Base-by-base conservation (phyloP, 2,888 invertebrate species). In the Deladenus siricidicola region DNA sequence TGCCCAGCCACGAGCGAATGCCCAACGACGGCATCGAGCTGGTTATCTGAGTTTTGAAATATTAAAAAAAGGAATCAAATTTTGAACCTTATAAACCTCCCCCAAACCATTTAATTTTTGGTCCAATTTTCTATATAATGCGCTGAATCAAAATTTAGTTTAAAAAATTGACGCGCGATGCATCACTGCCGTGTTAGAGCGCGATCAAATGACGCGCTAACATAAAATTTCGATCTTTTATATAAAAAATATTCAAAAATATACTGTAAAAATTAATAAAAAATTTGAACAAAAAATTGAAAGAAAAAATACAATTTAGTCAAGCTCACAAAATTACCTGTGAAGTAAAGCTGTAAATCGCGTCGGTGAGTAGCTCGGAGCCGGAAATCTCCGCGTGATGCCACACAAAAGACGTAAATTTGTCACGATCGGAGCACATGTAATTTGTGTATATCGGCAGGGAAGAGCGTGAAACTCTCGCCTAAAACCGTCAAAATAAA, bases 1-100 rank as follows among this genome's bases (percentile, higher is more conserved):
- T 59, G 48, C 76, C 76, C 14, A 76, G 63, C 28, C 70, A 76
- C 26, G 70, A 67, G n/a, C 76, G 69, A 43, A 76, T 54, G 26
- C 76, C 76, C 51, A 76, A 70, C 4, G 72, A 69, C 1, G 76
- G 76, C 6, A 34, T 34, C 6, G 54, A 34, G n/a, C 42, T 60
- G n/a, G 65, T 39, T 24, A 60, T 70, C 59, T 45, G n/a, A n/a
- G n/a, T n/a, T n/a, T n/a, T n/a, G n/a, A n/a, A n/a, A n/a, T n/a
- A n/a, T n/a, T n/a, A n/a, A n/a, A n/a, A n/a, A n/a, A n/a, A n/a
- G n/a, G n/a, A n/a, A n/a, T n/a, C n/a, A n/a, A n/a, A n/a, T n/a
- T n/a, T n/a, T n/a, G n/a, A n/a, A n/a, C n/a, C n/a, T n/a, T n/a
- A n/a, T n/a, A n/a, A n/a, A n/a, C n/a, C n/a, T n/a, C n/a, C n/a